Evolutionary conservation across 2,888 invertebrate genomes (phyloP).

Genomic region (Dicyrtoma fusca): DNA sequence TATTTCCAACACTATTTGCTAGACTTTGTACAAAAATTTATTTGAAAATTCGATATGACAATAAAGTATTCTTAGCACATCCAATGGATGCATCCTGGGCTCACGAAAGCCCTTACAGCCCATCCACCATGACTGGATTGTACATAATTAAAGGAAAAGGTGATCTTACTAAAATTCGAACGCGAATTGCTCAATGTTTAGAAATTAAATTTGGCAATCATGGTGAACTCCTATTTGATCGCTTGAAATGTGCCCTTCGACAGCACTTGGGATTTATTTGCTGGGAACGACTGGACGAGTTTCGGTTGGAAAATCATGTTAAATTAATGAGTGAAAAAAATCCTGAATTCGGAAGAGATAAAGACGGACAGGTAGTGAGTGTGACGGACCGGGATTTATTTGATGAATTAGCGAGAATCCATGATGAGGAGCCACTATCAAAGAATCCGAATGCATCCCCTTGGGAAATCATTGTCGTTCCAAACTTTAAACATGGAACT

Average conservation of each 20-base stretch:
- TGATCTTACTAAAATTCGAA: slow-evolving; percentile 41
- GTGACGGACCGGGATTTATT: slow-evolving; percentile 47
- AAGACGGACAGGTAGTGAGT: background rate
- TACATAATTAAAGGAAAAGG: slow-evolving; percentile 52
- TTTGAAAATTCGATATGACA: slow-evolving; percentile 5
- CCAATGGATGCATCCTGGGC: slow-evolving; percentile 51
- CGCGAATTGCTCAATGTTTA: slow-evolving; percentile 29
- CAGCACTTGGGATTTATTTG: slow-evolving; percentile 48
- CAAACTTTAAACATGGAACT: slow-evolving; percentile 37
- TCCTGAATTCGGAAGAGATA: slow-evolving; percentile 8
- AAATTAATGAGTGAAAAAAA: slow-evolving; percentile 33
- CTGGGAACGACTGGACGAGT: slow-evolving; percentile 45
- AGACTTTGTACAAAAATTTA: slow-evolving; percentile 8
- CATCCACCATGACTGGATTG: slow-evolving; percentile 46
- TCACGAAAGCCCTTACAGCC: slow-evolving; percentile 44
- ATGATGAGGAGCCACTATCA: slow-evolving; percentile 47
- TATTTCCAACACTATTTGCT: background rate
- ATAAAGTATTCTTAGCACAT: slow-evolving; percentile 25
- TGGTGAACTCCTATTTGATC: slow-evolving; percentile 20
- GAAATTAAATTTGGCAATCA: slow-evolving; percentile 34
- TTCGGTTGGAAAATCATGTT: slow-evolving; percentile 42
- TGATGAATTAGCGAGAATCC: slow-evolving; percentile 42
- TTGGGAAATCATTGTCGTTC: slow-evolving; percentile 53
- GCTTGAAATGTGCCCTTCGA: slow-evolving; percentile 24
- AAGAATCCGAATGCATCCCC: slow-evolving; percentile 26